Base-by-base conservation (phyloP, 2,113 vertebrate species). In the Cyprinus carpio region DNA sequence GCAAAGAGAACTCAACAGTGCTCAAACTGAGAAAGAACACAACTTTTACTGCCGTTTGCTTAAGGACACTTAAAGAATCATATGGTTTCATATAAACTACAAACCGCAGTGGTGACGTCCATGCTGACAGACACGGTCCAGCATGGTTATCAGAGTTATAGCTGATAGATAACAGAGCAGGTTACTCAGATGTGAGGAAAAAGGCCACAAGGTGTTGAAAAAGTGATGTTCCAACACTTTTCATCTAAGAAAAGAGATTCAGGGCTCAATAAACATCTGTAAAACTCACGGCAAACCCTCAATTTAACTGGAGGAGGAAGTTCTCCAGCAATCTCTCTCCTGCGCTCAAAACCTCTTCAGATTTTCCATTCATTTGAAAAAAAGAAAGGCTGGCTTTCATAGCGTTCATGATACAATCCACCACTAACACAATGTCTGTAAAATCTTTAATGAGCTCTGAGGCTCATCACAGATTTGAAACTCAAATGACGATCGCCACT, bases 21-120 rank as follows among this genome's bases (percentile, higher is more conserved):
- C n/a, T 75, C 6, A 49, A 75, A 75, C 72, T 7, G 6, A 75
- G 72, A 27, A 16, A 74, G 23, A 74, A 40, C 20, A 4, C 69
- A 43, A 16, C 43, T 15, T 27, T n/a, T 75, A 75, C 37, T 43
- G 1, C 46, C 9, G 78, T 78, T 94, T 95, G 15, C 69, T 72
- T 72, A 72, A 95, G 95, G 95, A 94, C 95, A 95, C 95, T 95
- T 95, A 90, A 93, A 94, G 87, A 91, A 93, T 93, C 92, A 92
- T 91, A 85, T 87, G 88, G 85, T 89, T 92, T 92, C 43, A 89
- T 87, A 89, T 87, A 11, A 18, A 27, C 40, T 49, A 46, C 40
- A 40, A 7, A 40, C 7, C 40, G 40, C 40, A 37, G 34, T 5
- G 34, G 34, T 5, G 34, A 37, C 34, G 34, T 37, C 34, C 34